Evolutionary conservation across 2,113 vertebrate genomes (phyloP).

Genomic region (Labeo catla): DNA sequence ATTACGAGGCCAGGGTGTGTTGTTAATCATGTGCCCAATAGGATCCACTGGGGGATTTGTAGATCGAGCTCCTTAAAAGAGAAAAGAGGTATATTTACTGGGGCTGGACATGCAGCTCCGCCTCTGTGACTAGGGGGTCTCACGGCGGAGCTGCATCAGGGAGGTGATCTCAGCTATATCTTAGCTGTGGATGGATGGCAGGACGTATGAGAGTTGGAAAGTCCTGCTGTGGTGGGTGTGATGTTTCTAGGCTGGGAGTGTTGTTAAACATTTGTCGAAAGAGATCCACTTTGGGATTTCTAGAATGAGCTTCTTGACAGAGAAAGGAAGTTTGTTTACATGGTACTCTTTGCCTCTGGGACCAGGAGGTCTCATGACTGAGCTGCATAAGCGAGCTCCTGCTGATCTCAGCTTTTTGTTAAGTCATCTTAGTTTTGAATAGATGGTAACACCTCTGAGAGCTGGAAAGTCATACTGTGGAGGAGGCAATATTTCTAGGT

Average conservation of each 20-base stretch:
- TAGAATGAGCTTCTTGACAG: not conserved
- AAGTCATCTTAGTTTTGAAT: not conserved
- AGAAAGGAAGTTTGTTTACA: not conserved
- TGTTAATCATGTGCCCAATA: slow-evolving; percentile 46
- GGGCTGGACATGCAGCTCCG: not conserved
- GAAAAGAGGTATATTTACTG: not conserved
- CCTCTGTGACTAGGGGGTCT: slow-evolving; percentile 4
- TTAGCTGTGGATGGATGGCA: not conserved
- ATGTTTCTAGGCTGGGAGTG: slow-evolving; percentile 2
- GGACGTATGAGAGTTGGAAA: not conserved
- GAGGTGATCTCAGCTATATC: slow-evolving; percentile 7
- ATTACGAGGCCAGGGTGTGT: slow-evolving; percentile 15
- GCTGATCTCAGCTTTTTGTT: slow-evolving; percentile 12
- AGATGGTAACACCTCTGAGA: not conserved
- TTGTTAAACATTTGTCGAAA: slow-evolving; percentile 41
- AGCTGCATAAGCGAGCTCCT: not conserved
- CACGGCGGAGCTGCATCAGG: not conserved
- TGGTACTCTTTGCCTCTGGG: not conserved
- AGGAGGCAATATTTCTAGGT: not conserved
- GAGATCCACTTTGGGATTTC: not conserved
- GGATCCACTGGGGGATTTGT: slow-evolving; percentile 4
- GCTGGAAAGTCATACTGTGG: not conserved
- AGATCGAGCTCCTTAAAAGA: not conserved
- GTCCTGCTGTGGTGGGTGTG: slow-evolving; percentile 2
- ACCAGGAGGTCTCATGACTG: not conserved